phyloP scores from a whole-genome alignment of 2,113 vertebrate species.

The Chionodraco myersi region DNA sequence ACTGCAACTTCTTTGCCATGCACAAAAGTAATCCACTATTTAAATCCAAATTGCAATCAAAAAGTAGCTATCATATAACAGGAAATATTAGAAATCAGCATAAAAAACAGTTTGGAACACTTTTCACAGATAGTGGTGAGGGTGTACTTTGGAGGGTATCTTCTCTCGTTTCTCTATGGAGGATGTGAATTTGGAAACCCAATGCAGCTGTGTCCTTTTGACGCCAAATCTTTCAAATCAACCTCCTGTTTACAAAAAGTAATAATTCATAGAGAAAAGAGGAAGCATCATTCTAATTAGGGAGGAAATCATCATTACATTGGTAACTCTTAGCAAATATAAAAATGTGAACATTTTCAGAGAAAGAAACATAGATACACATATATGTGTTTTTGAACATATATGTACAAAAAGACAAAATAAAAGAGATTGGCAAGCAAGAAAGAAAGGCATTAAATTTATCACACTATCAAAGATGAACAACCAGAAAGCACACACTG shows the following conservation, averaged over 20 bases:
- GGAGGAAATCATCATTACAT: constrained; percentile 66
- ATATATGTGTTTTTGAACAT: constrained; percentile 81
- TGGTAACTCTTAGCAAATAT: constrained; percentile 65
- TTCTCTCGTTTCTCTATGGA: constrained; percentile 76
- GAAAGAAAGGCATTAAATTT: constrained; percentile 83
- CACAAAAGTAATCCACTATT: constrained; percentile 78
- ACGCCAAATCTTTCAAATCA: constrained; percentile 20
- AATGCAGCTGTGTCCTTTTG: constrained; percentile 3
- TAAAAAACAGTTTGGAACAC: constrained; percentile 84
- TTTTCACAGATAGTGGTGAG: constrained; percentile 84
- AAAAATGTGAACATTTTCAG: constrained; percentile 75
- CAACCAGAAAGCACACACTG: constrained; percentile 92
- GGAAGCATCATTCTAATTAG: constrained; percentile 65
- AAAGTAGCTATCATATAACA: constrained; percentile 73
- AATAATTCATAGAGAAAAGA: constrained; percentile 74
- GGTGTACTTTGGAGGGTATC: constrained; percentile 56
- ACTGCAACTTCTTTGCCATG: constrained; percentile 99
- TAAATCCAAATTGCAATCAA: constrained; percentile 71
- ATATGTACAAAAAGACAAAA: constrained; percentile 73
- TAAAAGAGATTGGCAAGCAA: constrained; percentile 81
- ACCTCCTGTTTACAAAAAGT: constrained; percentile 1
- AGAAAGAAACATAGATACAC: constrained; percentile 74
- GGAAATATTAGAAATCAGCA: constrained; percentile 84
- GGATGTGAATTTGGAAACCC: constrained; percentile 17
- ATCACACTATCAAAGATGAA: constrained; percentile 90